These are phyloP conservation scores for Mobula birostris DNA, from an alignment of 2,113 vertebrate species.

Conservation along the genomic window DNA sequence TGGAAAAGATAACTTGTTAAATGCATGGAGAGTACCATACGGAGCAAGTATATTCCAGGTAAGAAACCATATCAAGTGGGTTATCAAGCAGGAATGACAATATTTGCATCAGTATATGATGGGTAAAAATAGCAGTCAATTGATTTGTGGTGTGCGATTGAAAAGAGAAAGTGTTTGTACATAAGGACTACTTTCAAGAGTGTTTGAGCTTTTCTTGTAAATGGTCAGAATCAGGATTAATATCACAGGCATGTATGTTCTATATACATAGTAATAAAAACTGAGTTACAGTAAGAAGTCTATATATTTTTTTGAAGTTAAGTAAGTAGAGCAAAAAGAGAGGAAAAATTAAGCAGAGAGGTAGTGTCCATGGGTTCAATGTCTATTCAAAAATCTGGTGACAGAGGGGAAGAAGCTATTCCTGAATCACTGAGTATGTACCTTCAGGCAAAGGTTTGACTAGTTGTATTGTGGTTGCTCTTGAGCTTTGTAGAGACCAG, in stretches of 20 bases:
- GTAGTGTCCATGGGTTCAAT: no score
- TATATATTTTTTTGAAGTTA: no score
- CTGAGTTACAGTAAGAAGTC: no score
- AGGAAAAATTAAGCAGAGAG: no score
- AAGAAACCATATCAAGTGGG: neutral
- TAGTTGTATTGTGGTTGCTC: neutral
- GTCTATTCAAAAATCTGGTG: no score
- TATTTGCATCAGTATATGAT: neutral
- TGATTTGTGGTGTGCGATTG: neutral
- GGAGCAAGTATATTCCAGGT: conserved; percentile 87
- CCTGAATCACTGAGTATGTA: no score
- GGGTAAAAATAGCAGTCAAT: neutral
- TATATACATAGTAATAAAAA: no score
- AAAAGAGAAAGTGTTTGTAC: neutral
- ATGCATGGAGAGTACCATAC: conserved; percentile 77
- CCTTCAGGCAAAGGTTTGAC: neutral
- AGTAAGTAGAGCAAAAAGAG: no score
- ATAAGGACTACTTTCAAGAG: neutral
- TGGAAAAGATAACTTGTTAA: conserved; percentile 78
- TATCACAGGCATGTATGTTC: no score
- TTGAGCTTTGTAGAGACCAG: neutral
- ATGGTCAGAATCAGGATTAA: neutral
- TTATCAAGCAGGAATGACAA: neutral
- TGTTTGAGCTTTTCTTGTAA: neutral
- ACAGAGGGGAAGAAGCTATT: no score